Conservation (phyloP, 2,797 vertebrate species). For the Sphenopsis melanotis region DNA sequence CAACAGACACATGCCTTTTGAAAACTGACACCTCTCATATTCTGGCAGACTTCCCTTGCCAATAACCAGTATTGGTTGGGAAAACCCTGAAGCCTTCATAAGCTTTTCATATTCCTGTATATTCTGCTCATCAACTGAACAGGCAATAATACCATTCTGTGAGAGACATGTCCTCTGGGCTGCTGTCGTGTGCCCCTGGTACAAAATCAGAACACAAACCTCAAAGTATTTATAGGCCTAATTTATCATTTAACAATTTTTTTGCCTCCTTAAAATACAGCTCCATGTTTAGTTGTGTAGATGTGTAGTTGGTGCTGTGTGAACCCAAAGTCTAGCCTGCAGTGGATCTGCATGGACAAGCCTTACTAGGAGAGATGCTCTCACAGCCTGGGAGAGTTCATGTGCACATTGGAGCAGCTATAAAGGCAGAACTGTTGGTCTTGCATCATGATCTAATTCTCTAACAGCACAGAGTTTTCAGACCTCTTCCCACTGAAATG, state of each 20-base stretch:
- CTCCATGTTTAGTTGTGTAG: not conserved
- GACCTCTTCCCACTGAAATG: not conserved
- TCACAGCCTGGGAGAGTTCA: not conserved
- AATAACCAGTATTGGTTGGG: not conserved
- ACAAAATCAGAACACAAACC: not conserved
- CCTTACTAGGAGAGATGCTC: not conserved
- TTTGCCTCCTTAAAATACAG: not conserved
- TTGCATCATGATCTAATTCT: not conserved
- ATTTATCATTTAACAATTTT: not conserved
- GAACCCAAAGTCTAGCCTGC: not conserved
- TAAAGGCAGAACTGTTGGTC: not conserved
- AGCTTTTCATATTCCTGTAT: not conserved
- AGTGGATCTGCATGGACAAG: not conserved
- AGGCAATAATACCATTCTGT: not conserved
- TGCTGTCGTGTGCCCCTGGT: fast-evolving
- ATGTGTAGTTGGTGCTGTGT: not conserved
- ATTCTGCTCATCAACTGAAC: not conserved
- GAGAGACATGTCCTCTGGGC: fast-evolving
- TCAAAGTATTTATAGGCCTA: not conserved
- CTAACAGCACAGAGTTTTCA: not conserved
- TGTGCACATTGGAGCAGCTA: not conserved
- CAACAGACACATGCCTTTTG: not conserved
- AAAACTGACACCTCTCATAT: not conserved
- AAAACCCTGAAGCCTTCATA: not conserved
- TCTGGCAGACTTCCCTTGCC: not conserved